These are phyloP conservation scores for Diorhabda carinulata DNA, from an alignment of 1,140 invertebrate species.

Conservation along the genomic window DNA sequence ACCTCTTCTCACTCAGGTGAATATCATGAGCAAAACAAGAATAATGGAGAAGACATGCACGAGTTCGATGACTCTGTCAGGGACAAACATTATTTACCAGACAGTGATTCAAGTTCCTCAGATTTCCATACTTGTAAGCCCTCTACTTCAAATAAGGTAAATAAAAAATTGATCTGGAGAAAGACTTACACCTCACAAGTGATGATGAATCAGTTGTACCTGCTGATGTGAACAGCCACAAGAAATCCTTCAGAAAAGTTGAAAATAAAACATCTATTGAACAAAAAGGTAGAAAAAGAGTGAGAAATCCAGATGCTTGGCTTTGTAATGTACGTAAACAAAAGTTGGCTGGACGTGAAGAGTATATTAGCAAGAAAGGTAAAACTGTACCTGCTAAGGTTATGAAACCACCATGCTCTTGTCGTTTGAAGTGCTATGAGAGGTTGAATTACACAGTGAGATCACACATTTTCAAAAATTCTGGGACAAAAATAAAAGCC, in stretches of 20 bases:
- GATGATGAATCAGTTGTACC: not conserved
- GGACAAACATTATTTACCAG: not conserved
- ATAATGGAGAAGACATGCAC: not conserved
- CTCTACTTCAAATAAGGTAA: not conserved
- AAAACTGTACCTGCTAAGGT: not conserved
- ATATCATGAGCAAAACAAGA: not conserved
- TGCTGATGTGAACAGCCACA: not conserved
- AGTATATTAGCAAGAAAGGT: not conserved
- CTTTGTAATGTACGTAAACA: not conserved
- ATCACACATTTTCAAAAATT: not conserved
- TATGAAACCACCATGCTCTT: not conserved
- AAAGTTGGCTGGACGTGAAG: not conserved
- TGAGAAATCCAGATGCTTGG: not conserved
- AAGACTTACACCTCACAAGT: not conserved
- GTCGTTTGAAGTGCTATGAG: not conserved
- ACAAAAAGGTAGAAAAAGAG: not conserved
- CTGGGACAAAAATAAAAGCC: not conserved
- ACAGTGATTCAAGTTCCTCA: not conserved
- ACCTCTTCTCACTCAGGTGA: not conserved
- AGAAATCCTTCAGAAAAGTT: not conserved
- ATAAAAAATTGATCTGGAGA: not conserved
- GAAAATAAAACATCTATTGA: not conserved
- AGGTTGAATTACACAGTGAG: not conserved
- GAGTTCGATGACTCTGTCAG: not conserved
- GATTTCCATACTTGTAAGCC: not conserved